A percentile compares a stretch with the other conserved stretches of the same genome.
Conservation (phyloP, 2,797 vertebrate species). For the Platyrinchus mystaceus region DNA sequence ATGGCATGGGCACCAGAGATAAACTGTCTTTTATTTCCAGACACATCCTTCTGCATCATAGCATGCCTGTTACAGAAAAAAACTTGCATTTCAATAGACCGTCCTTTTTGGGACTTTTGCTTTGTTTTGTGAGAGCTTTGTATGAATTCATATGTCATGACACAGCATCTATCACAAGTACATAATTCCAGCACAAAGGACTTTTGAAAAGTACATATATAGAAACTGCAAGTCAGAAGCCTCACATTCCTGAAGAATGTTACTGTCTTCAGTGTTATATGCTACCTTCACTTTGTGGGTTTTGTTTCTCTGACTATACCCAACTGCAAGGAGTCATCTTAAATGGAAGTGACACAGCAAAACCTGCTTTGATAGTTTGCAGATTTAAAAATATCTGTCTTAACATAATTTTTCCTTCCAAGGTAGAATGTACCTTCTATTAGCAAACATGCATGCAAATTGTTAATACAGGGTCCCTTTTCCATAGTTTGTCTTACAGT, state of each 20-base stretch:
- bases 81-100: background rate
- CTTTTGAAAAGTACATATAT: background rate
- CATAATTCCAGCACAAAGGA: background rate
- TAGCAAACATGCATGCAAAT: background rate
- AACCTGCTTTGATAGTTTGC: background rate
- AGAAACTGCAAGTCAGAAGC: background rate
- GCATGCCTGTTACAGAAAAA: background rate
- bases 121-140: background rate
- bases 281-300: background rate
- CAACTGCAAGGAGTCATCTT: conserved; percentile 11
- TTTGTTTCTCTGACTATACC: background rate
- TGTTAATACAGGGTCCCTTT: background rate
- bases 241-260: background rate
- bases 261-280: background rate
- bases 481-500: background rate
- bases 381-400: background rate
- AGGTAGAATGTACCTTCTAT: background rate
- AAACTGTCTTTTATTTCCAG: background rate
- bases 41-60: background rate
- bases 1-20: background rate
- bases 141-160: background rate
- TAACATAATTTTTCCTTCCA: background rate
- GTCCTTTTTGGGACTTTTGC: background rate
- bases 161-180: background rate
- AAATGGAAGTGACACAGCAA: background rate